Base-by-base conservation (phyloP, 2,888 invertebrate genomes). In the Drosophila anomalata region DNA sequence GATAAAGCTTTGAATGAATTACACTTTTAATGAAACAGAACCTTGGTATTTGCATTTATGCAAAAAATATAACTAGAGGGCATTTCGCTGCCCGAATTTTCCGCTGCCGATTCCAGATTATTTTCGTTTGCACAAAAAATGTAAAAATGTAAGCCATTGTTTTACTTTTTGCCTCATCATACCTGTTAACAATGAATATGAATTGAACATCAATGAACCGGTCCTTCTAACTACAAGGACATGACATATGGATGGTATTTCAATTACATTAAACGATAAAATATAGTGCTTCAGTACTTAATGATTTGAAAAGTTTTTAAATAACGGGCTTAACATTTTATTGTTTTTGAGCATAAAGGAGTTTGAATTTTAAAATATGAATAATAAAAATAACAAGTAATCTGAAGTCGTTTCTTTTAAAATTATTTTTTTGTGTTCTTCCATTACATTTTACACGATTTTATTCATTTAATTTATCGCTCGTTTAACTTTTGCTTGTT, bases 111-210 rank as follows among this genome's bases (percentile, higher is more conserved):
- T 20, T 8, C 20, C 48, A 6, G 11, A 48, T 47, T 24, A 47
- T 17, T 14, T 50, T 6, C 17, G 11, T 22, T 36, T 39, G 12
- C 41, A 39, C 22, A 56, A 47, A 60, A 48, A 9, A 29, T 9
- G 31, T 33, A 42, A 20, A 42, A 20, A 22, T 22, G 12, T 44
- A 60, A 69, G 20, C 51, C 31, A 52, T 62, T 71, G 24, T 67
- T 46, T 52, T 12, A 3, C 20, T 53, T 67, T 42, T 54, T 52
- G 26, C 56, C 66, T 56, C 78, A 63, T 80, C 70, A 22, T 60
- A 52, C 53, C 52, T 79, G 76, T 85, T 77, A 77, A 79, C 86
- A 85, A 76, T 82, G 71, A 70, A 72, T 69, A 59, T 76, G 74
- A 76, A 78, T 73, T 69, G 56, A 44, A 54, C 58, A 50, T 68